phyloP scores from a whole-genome alignment of 2,113 vertebrate species.

The Percina caprodes region DNA sequence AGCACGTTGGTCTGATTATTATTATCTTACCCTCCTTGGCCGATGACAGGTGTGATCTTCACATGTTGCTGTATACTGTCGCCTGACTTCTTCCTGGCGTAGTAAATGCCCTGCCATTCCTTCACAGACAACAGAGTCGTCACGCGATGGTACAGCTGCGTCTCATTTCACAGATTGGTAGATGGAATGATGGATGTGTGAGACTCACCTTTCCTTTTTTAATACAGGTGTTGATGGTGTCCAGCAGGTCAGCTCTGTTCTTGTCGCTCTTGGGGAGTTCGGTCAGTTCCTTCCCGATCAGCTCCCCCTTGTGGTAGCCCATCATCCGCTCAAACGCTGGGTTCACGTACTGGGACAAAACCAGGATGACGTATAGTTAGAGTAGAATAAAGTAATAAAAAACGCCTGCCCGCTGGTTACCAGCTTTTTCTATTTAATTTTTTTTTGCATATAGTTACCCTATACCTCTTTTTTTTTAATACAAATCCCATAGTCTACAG shows the following conservation, averaged over 20 bases:
- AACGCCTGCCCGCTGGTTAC: no score
- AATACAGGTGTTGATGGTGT: constrained; percentile 94
- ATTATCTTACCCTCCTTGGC: constrained; percentile 93
- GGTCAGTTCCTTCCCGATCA: constrained; percentile 93
- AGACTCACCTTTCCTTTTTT: constrained; percentile 93
- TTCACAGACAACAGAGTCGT: constrained; percentile 63
- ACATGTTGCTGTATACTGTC: constrained; percentile 95
- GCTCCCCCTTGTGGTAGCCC: constrained; percentile 93
- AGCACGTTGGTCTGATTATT: no score
- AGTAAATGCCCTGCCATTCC: constrained; percentile 98
- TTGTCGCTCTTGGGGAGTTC: constrained; percentile 93
- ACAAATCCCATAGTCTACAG: no score
- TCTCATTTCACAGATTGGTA: not conserved
- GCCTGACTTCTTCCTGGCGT: constrained; percentile 91
- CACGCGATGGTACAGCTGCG: not conserved
- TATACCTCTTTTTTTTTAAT: no score
- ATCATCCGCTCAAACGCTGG: constrained; percentile 96
- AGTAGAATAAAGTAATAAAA: not conserved
- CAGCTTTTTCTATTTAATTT: no score
- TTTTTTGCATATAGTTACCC: no score
- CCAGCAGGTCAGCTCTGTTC: constrained; percentile 91
- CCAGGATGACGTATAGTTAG: not conserved
- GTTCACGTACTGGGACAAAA: constrained; percentile 91
- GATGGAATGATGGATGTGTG: not conserved
- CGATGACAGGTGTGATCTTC: constrained; percentile 93